Conservation (phyloP, 2,797 vertebrate species). For the Alfaro cultratus region DNA sequence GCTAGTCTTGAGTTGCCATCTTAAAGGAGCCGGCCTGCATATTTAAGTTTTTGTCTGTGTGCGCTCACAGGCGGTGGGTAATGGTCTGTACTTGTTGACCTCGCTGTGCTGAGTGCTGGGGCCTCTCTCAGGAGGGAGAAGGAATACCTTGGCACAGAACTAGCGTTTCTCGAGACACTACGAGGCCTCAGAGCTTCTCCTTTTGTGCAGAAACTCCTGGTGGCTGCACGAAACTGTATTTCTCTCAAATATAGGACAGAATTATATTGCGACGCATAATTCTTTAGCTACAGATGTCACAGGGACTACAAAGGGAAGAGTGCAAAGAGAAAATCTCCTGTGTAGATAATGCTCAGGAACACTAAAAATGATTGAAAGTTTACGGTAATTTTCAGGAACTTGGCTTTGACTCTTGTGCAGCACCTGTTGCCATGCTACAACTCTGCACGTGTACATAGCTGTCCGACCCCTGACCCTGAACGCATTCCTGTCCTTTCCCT, state of each 20-base stretch:
- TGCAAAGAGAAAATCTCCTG: neutral
- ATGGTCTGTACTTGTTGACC: constrained; percentile 84
- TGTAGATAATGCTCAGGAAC: constrained; percentile 14
- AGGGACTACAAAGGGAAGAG: constrained; percentile 4
- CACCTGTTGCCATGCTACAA: constrained; percentile 75
- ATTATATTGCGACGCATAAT: constrained; percentile 4
- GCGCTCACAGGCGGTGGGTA: constrained; percentile 78
- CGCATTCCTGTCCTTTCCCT: constrained; percentile 66
- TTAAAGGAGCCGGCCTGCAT: constrained; percentile 83
- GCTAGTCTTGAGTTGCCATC: constrained; percentile 79
- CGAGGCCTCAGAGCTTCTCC: constrained; percentile 58
- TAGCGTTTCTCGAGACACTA: constrained; percentile 72
- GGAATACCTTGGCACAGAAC: constrained; percentile 76
- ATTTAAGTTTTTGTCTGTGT: constrained; percentile 60
- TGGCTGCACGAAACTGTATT: constrained; percentile 1
- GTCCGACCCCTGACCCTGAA: constrained; percentile 66
- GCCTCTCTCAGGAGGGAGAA: constrained; percentile 77
- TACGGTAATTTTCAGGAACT: constrained; percentile 29
- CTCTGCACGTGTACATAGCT: constrained; percentile 52
- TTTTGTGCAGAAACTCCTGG: constrained; percentile 50
- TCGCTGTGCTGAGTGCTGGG: constrained; percentile 74
- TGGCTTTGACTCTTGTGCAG: constrained; percentile 31
- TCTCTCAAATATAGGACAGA: constrained; percentile 5
- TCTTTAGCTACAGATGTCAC: neutral
- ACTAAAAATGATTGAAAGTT: constrained; percentile 13